A percentile compares a stretch with the other conserved stretches of the same genome.
Evolutionary conservation across 2,797 vertebrate genomes (phyloP).

Genomic region (Graptemys geographica): DNA sequence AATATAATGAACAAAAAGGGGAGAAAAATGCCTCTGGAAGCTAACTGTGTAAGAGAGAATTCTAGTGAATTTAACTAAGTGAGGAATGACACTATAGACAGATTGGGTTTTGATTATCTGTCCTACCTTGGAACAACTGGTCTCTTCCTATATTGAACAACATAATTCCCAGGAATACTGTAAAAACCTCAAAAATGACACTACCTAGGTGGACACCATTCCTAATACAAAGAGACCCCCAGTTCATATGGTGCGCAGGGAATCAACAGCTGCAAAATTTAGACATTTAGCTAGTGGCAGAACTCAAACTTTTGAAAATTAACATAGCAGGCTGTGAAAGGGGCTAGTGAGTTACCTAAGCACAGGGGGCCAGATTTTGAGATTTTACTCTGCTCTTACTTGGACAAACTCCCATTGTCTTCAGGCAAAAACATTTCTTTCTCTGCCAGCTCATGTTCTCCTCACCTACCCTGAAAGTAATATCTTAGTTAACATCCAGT

Average conservation of each 20-base stretch:
- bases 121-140: background rate
- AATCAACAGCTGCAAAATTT: background rate
- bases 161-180: slow-evolving; percentile 7
- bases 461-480: background rate
- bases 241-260: background rate
- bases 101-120: background rate
- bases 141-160: background rate
- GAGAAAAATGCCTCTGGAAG: background rate
- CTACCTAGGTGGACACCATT: background rate
- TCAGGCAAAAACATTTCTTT: background rate
- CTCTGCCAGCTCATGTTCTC: background rate
- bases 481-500: background rate
- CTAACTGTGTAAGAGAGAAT: background rate
- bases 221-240: background rate
- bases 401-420: background rate
- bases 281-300: slow-evolving; percentile 3
- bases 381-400: background rate
- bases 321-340: background rate
- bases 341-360: background rate
- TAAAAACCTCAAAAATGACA: background rate
- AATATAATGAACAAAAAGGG: background rate
- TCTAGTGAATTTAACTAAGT: background rate
- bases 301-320: slow-evolving; percentile 26
- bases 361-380: background rate
- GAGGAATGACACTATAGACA: background rate